Conservation (phyloP, 2,888 invertebrate species). For the Pasiphila rectangulata region DNA sequence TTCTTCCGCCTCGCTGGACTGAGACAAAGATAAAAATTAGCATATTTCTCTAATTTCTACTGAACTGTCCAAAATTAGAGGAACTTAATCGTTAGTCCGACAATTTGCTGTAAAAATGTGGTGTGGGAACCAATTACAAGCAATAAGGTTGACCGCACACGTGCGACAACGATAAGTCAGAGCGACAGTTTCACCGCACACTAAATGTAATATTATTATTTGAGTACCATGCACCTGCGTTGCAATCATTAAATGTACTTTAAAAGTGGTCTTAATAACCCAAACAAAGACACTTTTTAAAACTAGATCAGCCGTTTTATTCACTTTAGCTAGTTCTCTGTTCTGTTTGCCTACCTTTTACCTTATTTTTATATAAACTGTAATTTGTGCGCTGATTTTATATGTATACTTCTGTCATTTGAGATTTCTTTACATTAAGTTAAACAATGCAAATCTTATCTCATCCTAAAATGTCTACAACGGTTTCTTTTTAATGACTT, state of each 20-base stretch:
- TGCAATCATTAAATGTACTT: too few relatives aligned
- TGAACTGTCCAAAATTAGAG: conserved; percentile 74
- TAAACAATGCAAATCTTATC: neutral
- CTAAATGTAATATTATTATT: too few relatives aligned
- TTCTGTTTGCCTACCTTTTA: too few relatives aligned
- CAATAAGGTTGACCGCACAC: conserved; percentile 38
- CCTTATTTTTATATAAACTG: too few relatives aligned
- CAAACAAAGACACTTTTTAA: too few relatives aligned
- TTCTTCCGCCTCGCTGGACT: conserved; percentile 70
- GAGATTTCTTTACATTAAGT: neutral
- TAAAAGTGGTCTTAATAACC: too few relatives aligned
- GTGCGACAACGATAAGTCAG: conserved; percentile 11
- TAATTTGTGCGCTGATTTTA: too few relatives aligned
- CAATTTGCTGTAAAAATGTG: conserved; percentile 68
- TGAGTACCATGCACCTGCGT: neutral
- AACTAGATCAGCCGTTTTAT: too few relatives aligned
- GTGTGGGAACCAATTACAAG: conserved; percentile 64
- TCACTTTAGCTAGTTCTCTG: too few relatives aligned
- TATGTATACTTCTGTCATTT: neutral
- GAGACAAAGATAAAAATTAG: conserved; percentile 73
- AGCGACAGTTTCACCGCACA: conserved; percentile 3
- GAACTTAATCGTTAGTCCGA: conserved; percentile 60
- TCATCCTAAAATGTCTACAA: too few relatives aligned
- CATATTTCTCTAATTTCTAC: conserved; percentile 75
- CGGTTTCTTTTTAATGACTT: too few relatives aligned